Evolutionary conservation across 1,140 invertebrate species (phyloP), one percentile per base, ranked within the genome.

Genomic region (Drosophila orosa): DNA sequence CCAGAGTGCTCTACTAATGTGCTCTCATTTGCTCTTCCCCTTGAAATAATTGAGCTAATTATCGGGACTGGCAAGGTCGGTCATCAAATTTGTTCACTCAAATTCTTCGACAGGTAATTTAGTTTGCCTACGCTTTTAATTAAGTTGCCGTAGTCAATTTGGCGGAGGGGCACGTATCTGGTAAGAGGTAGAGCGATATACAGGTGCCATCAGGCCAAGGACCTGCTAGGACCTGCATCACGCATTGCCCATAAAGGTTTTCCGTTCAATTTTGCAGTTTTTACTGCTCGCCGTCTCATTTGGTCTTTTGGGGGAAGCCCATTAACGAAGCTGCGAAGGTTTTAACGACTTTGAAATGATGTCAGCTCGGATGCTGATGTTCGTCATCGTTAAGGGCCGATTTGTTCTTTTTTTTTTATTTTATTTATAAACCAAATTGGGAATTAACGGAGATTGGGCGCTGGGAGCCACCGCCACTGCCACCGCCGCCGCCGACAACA

Each of bases 381-480:
- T 63, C 58, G 59, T 74, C 71, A 63, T 74, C 71, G 58, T 56
- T 66, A 54, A 66, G 45, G 39, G 33, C 54, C 61, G 72, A 65
- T 66, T 75, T 75, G 65, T 68, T 42, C 40, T 22, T 39, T 56
- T 74, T 74, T 68, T 42, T 31, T 22, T 39, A 47, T 74, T 74
- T 75, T 75, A 75, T 75, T 75, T 75, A 75, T 75, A 75, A 75
- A 75, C 73, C 73, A 75, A 75, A 75, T 74, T 74, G 69, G 39
- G 55, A 73, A 74, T 75, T 75, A 75, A 75, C 72, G 42, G 52
- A 75, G 73, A 75, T 75, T 75, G 72, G 54, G 73, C 60, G 17
- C 17, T 29, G 48, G 67, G 44, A 58, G 57, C 39, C 48, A 33
- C 25, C n/a, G 47, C 25, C 19, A 8, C 42, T 10, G 47, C 27